A percentile compares a stretch with the other conserved stretches of the same genome.
Conservation (phyloP, 1,140 invertebrate species). For the Chironomus tepperi region DNA sequence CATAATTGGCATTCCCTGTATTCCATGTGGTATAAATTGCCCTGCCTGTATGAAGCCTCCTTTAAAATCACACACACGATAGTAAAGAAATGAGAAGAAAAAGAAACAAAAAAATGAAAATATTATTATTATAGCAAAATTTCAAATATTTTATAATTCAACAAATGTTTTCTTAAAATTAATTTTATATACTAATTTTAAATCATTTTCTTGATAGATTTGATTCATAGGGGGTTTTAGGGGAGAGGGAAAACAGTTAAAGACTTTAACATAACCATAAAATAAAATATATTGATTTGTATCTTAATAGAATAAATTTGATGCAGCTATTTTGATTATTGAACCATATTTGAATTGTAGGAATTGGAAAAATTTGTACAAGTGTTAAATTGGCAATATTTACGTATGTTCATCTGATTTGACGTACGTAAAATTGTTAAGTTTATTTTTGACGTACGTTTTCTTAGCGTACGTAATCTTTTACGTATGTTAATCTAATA, state of each 20-base stretch:
- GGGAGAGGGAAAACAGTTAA: not conserved
- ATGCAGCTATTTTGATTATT: no score
- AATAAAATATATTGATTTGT: not conserved
- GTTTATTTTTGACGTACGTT: no score
- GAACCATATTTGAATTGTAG: no score
- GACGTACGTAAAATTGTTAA: no score
- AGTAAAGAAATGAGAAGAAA: conserved; percentile 31
- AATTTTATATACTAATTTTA: conserved; percentile 1
- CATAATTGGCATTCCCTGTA: conserved; percentile 59
- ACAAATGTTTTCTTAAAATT: not conserved
- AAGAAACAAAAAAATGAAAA: conserved; percentile 16
- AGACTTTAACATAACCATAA: not conserved
- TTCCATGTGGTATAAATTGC: conserved; percentile 29
- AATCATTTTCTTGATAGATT: not conserved
- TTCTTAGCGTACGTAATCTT: no score
- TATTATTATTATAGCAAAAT: not conserved
- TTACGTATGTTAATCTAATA: no score
- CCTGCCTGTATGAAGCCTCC: conserved; percentile 42
- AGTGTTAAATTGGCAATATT: no score
- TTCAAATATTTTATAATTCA: not conserved
- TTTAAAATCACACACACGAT: conserved; percentile 29
- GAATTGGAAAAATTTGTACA: no score
- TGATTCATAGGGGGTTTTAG: not conserved
- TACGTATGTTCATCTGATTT: no score
- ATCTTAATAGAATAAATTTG: no score